phyloP scores from a whole-genome alignment of 2,797 vertebrate species.

The Ceryle rudis region DNA sequence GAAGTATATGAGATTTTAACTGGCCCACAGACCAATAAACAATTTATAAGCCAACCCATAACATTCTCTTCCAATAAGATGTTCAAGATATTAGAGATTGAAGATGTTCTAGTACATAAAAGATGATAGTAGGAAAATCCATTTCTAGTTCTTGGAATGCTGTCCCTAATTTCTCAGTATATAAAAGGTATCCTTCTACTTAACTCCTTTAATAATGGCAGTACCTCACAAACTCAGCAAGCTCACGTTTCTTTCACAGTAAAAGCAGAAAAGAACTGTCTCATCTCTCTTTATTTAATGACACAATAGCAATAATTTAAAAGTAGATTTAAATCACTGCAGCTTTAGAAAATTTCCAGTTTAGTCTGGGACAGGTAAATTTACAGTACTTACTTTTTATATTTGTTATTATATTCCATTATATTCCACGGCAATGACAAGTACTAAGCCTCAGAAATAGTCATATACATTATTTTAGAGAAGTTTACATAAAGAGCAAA shows the following conservation, averaged over 20 bases:
- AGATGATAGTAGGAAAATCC: background rate
- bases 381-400: background rate
- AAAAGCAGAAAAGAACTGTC: background rate
- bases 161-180: background rate
- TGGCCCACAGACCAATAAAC: background rate
- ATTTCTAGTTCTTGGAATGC: background rate
- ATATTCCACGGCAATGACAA: background rate
- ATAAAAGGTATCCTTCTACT: background rate
- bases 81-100: background rate
- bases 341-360: background rate
- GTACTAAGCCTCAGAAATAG: background rate
- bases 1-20: background rate
- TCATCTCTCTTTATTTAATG: background rate
- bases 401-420: background rate
- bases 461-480: background rate
- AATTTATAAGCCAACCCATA: background rate
- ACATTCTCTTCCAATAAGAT: background rate
- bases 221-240: background rate
- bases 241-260: background rate
- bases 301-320: background rate
- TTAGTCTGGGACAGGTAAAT: background rate
- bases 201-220: background rate
- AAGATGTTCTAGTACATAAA: background rate
- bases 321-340: background rate
- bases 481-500: background rate